These are phyloP conservation scores for Synanthedon myopaeformis DNA, from an alignment of 2,888 invertebrate genomes.

Conservation along the genomic window DNA sequence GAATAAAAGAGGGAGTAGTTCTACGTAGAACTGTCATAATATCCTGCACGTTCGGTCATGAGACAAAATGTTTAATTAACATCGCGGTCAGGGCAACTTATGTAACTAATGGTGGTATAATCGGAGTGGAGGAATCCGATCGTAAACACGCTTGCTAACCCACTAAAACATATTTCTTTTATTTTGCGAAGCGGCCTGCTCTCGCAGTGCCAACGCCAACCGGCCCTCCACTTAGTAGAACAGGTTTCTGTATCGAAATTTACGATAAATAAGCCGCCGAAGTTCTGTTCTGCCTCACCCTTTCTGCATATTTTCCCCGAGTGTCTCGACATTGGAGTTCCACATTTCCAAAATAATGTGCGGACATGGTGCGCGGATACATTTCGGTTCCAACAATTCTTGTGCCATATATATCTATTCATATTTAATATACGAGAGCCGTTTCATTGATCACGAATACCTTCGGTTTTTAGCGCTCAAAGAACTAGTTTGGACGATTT, in stretches of 20 bases:
- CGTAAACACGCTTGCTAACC: conserved; percentile 67
- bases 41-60: conserved; percentile 7
- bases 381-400: not conserved
- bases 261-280: conserved; percentile 48
- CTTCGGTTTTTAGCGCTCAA: too few species aligned
- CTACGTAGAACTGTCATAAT: too few species aligned
- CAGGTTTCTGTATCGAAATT: conserved; percentile 59
- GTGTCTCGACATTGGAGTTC: conserved; percentile 14
- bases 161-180: conserved; percentile 70
- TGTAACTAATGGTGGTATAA: conserved; percentile 61
- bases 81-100: conserved; percentile 36
- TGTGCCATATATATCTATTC: too few species aligned
- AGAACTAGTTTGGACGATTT: too few species aligned
- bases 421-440: too few species aligned
- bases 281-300: conserved; percentile 24
- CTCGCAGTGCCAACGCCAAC: conserved; percentile 29
- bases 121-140: conserved; percentile 52
- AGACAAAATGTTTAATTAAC: conserved; percentile 53
- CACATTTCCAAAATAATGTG: conserved; percentile 10
- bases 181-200: conserved; percentile 52
- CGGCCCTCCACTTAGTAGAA: conserved; percentile 44
- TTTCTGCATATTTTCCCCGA: conserved; percentile 36
- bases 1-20: too few species aligned
- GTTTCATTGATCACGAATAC: too few species aligned
- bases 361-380: not conserved